phyloP scores from a whole-genome alignment of 2,113 vertebrate species.

The Seriola quinqueradiata region DNA sequence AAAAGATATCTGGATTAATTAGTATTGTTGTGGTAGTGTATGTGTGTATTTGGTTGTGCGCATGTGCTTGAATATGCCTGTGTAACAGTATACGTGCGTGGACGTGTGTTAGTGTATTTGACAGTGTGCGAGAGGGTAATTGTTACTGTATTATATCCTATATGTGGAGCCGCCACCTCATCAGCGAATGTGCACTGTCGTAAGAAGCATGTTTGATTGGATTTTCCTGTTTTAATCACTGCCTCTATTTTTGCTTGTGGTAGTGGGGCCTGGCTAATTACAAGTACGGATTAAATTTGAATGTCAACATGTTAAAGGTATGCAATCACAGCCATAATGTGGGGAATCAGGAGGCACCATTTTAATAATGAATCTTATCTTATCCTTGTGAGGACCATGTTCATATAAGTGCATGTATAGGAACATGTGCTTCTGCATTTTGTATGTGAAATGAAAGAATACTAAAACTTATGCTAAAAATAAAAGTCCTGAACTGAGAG shows the following conservation, averaged over 20 bases:
- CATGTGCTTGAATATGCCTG: neutral
- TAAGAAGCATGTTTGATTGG: conserved; percentile 80
- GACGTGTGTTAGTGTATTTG: conserved; percentile 24
- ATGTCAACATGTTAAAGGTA: conserved; percentile 73
- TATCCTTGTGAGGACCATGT: neutral
- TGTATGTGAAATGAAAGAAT: neutral
- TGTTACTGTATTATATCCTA: conserved; percentile 44
- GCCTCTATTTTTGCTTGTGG: conserved; percentile 69
- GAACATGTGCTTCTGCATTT: neutral
- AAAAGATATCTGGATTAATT: conserved; percentile 80
- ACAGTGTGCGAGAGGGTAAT: conserved; percentile 51
- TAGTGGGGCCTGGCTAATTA: conserved; percentile 64
- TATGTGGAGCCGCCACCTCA: conserved; percentile 55
- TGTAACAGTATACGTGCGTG: neutral
- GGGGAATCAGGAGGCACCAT: conserved; percentile 20
- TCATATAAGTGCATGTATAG: neutral
- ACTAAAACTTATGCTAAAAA: neutral
- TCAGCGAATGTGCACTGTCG: conserved; percentile 52
- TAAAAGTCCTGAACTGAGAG: neutral
- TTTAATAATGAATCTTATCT: conserved; percentile 1
- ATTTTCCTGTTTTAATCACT: conserved; percentile 78
- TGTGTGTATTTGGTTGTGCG: conserved; percentile 25
- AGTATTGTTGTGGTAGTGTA: conserved; percentile 57
- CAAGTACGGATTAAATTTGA: conserved; percentile 69
- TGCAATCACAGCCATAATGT: conserved; percentile 39